Percentiles rank a stretch among this genome's conserved stretches.
These are phyloP conservation scores for Brachionus rotundiformis DNA, from an alignment of 1,140 invertebrate genomes.

Conservation along the genomic window DNA sequence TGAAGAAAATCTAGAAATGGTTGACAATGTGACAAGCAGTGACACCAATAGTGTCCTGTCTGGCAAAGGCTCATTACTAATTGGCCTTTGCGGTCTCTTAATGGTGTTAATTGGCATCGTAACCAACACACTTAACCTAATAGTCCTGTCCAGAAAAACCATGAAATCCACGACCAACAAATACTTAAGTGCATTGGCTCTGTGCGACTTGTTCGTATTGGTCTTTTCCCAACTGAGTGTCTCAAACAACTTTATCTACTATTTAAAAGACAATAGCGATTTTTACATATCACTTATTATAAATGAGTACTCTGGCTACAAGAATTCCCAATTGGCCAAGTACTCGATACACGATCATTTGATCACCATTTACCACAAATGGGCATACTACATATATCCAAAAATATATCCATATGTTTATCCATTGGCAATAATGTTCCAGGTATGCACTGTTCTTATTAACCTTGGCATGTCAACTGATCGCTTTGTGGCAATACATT, in stretches of 20 bases:
- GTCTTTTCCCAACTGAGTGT: conserved; percentile 29
- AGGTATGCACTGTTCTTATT: conserved; percentile 62
- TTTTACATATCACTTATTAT: neutral
- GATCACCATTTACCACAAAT: conserved; percentile 17
- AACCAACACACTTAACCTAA: conserved; percentile 60
- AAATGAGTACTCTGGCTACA: neutral
- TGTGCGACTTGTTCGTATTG: conserved; percentile 57
- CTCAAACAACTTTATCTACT: conserved; percentile 17
- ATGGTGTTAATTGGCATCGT: conserved; percentile 60
- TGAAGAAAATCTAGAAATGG: neutral
- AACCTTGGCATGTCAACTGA: conserved; percentile 64
- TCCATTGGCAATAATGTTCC: conserved; percentile 57
- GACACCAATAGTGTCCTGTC: neutral
- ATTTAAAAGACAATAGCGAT: neutral
- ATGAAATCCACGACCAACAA: conserved; percentile 63
- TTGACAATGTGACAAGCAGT: neutral
- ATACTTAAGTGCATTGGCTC: conserved; percentile 60
- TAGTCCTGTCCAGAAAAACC: conserved; percentile 58
- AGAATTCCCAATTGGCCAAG: neutral
- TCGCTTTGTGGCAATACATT: conserved; percentile 65
- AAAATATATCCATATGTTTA: conserved; percentile 25
- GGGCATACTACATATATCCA: conserved; percentile 27
- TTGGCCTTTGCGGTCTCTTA: conserved; percentile 53
- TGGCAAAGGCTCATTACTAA: neutral
- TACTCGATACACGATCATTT: neutral